Evolutionary conservation across 1,140 invertebrate species (phyloP), one percentile per base, ranked within the genome.

Genomic region (Brachionus paranguensis): DNA sequence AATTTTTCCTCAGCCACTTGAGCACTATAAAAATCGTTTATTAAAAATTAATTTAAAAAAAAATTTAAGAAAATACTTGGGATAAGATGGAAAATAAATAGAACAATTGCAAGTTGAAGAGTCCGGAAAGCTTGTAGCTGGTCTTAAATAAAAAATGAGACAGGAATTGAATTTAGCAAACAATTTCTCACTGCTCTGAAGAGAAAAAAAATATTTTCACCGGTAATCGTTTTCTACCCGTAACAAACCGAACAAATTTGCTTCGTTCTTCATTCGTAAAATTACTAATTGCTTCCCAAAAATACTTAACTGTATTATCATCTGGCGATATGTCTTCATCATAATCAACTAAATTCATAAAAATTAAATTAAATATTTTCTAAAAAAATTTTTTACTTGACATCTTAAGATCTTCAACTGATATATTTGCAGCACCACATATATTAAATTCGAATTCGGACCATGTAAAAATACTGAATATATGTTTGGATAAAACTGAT

Each of bases 251-350:
- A 12, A 90, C 85, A 84, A 89, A 88, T 81, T 88, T 85, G 85
- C 88, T 89, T 60, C 89, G 84, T 83, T 90, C 89, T 84, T 89
- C 89, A 84, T 88, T 88, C 3, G 88, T 88, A 83, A 90, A 90
- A 45, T 86, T 87, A 72, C 86, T 87, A 50, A 90, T 79, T 0
- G 88, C 88, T 85, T 87, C 86, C 89, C 89, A 90, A 84, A 90
- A 86, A 45, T 87, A 87, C 81, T 89, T 88, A 8, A 89, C 88
- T 84, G 87, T 85, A 5, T 85, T 85, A 84, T 88, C 88, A 24
- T 86, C 85, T 50, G 87, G 86, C 45, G 88, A 88, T 10, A 89
- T 76, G 68, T 89, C 88, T 84, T 89, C 87, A 85, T 88, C 88
- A 84, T 88, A 88, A 11, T 76, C 72, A 50, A 81, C 33, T 60